Conservation (phyloP, 2,113 vertebrate species). For the Ciconia maguari region DNA sequence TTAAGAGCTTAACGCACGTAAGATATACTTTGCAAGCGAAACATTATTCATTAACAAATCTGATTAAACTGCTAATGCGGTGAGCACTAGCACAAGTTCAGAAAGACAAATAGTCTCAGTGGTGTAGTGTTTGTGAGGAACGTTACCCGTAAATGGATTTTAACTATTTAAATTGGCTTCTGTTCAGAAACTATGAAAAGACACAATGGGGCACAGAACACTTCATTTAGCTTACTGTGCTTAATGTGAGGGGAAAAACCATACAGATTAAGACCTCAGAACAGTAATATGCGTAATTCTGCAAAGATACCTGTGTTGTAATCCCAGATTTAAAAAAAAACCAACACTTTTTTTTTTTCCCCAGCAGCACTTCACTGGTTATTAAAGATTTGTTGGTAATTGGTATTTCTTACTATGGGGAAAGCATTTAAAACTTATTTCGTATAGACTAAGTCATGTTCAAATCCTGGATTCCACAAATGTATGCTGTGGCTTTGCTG, state of each 20-base stretch:
- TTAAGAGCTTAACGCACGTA: constrained; percentile 20
- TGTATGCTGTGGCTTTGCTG: not conserved
- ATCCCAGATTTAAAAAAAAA: not conserved
- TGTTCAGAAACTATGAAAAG: constrained; percentile 29
- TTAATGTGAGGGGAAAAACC: not conserved
- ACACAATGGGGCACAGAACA: not conserved
- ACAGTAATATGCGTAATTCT: not conserved
- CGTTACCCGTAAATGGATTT: constrained; percentile 44
- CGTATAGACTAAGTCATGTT: not conserved
- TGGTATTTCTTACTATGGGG: not conserved
- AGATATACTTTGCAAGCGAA: constrained; percentile 50
- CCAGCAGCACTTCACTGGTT: not conserved
- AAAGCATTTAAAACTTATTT: not conserved
- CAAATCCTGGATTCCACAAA: not conserved
- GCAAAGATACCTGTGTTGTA: not conserved
- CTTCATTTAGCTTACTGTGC: not conserved
- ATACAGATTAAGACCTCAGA: not conserved
- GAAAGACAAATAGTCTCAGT: constrained; percentile 58
- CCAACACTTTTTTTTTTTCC: rapidly evolving
- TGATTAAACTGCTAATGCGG: constrained; percentile 55
- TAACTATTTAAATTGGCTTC: constrained; percentile 60
- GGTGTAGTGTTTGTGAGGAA: constrained; percentile 42
- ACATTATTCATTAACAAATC: constrained; percentile 62
- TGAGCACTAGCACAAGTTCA: constrained; percentile 26
- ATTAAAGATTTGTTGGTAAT: not conserved